These are phyloP conservation scores for Gadopsis bispinosus DNA, from an alignment of 2,797 vertebrate genomes.

Conservation along the genomic window DNA sequence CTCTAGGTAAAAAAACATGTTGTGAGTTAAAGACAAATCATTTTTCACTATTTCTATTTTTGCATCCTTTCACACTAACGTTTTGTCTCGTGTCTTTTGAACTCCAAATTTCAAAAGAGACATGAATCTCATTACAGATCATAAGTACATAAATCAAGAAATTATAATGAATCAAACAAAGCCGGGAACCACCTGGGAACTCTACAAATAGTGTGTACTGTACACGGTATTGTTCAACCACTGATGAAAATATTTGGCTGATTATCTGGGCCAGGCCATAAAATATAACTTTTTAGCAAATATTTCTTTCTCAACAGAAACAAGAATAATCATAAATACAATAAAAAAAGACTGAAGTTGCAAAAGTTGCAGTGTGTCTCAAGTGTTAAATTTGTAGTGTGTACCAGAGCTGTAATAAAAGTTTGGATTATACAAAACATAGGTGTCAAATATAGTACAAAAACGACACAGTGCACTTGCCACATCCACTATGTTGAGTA, in stretches of 20 bases:
- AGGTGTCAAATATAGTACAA: neutral
- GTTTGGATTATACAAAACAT: neutral
- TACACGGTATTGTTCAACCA: slow-evolving; percentile 35
- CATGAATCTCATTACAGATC: slow-evolving; percentile 54
- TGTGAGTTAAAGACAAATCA: slow-evolving; percentile 5
- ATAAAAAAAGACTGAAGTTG: neutral
- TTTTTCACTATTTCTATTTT: neutral
- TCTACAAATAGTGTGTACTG: slow-evolving; percentile 36
- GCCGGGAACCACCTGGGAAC: slow-evolving; percentile 48
- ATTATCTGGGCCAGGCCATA: slow-evolving; percentile 37
- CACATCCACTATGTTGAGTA: neutral
- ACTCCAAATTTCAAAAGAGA: slow-evolving; percentile 35
- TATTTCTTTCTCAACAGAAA: slow-evolving; percentile 31
- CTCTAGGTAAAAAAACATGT: neutral
- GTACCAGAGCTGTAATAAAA: neutral
- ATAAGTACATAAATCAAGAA: slow-evolving; percentile 47
- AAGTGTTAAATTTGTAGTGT: neutral
- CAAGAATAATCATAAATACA: neutral
- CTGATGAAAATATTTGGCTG: slow-evolving; percentile 31
- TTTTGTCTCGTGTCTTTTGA: slow-evolving; percentile 36
- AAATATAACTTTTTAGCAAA: slow-evolving; percentile 29
- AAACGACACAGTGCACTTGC: neutral
- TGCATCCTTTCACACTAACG: neutral
- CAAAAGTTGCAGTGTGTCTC: slow-evolving; percentile 5
- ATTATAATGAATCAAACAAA: slow-evolving; percentile 55